Evolutionary conservation across 2,888 invertebrate species (phyloP), one percentile per base, ranked within the genome.

Genomic region (Leucania comma): DNA sequence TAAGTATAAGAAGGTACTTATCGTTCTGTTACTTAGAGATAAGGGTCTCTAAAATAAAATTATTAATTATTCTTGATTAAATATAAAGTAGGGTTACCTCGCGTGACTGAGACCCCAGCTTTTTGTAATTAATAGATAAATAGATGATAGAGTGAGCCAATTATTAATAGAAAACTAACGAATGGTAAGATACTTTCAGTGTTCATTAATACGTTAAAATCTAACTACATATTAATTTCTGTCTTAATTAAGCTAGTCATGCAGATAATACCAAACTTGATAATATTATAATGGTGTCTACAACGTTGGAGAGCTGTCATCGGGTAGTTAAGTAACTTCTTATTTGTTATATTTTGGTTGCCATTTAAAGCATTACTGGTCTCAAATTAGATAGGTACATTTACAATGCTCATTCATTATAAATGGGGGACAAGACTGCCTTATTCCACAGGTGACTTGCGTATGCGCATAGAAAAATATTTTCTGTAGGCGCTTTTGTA

Each of bases 371-470:
- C 17, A 20, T 17, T 38, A n/a, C n/a, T 48, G n/a, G 24, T 20
- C 4, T 65, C 9, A 14, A 14, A 48, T 58, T 14, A n/a, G 14
- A 0, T 29, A 14, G 20, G 26, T 26, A 1, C 22, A 9, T 22
- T 22, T n/a, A 38, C n/a, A 51, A 29, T 6, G 22, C 64, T 29
- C 12, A 4, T 35, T 29, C 12, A 8, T 35, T 48, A 48, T 46
- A 46, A 42, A 35, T 68, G 35, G 32, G 42, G 12, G n/a, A 68
- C 24, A 12, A 38, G 20, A 35, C 42, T 57, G 72, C 58, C 57
- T 71, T 65, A 57, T 62, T 48, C 51, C 14, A 69, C 9, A 38
- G 29, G 54, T 60, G 71, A 29, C 54, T 60, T 69, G 26, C 5
- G 24, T 32, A 53, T 53, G 26, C 20, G 20, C 42, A 53, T 53